Conservation (phyloP, 2,113 vertebrate species). For the Dissostichus mawsoni region DNA sequence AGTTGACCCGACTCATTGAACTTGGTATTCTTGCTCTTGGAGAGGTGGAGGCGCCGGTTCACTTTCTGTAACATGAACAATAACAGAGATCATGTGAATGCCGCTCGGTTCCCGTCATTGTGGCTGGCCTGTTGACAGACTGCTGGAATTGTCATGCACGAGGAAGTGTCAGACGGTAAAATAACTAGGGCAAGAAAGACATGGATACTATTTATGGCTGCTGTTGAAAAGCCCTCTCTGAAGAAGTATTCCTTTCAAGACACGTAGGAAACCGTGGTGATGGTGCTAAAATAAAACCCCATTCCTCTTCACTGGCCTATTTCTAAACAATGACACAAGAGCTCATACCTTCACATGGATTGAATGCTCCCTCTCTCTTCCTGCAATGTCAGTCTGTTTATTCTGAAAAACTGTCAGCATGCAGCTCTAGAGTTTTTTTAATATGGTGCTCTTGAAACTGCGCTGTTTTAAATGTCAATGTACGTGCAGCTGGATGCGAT, state of each 20-base stretch:
- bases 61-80: constrained; percentile 87
- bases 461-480: neutral
- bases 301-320: constrained; percentile 41
- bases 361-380: constrained; percentile 8
- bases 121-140: neutral
- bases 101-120: neutral
- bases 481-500: neutral
- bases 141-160: constrained; percentile 16
- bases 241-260: constrained; percentile 47
- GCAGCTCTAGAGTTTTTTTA: neutral
- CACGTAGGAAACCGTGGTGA: constrained; percentile 20
- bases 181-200: constrained; percentile 37
- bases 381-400: neutral
- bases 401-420: neutral
- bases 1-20: constrained; percentile 98
- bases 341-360: constrained; percentile 23
- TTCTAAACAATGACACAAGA: constrained; percentile 54
- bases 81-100: constrained; percentile 21
- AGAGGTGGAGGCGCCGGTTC: constrained; percentile 96
- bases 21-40: constrained; percentile 98
- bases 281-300: constrained; percentile 51
- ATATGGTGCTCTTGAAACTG: neutral
- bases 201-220: constrained; percentile 40
- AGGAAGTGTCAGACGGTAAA: constrained; percentile 31
- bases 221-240: constrained; percentile 32